Conservation (phyloP, 2,888 invertebrate species). For the Chaetoderma sp. region DNA sequence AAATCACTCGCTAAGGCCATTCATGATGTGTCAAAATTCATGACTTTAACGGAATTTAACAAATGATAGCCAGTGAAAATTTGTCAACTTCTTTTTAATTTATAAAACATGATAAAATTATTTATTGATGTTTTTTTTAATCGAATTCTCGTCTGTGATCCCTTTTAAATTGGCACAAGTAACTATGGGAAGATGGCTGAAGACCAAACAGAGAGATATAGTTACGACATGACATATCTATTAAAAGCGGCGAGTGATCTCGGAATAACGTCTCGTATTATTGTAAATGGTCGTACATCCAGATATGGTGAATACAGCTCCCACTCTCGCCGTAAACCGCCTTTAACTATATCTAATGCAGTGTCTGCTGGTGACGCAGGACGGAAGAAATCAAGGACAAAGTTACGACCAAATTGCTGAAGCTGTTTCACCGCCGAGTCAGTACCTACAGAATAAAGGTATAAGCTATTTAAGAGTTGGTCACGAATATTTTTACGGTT, state of each 20-base stretch:
- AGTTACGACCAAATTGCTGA: conserved; percentile 41
- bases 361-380: conserved; percentile 56
- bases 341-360: conserved; percentile 57
- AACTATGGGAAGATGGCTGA: background rate
- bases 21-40: too few relatives aligned
- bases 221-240: conserved; percentile 37
- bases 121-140: too few relatives aligned
- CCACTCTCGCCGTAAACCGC: conserved; percentile 46
- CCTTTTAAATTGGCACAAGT: too few relatives aligned
- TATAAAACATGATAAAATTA: too few relatives aligned
- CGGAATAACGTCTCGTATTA: conserved; percentile 49
- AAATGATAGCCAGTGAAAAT: too few relatives aligned
- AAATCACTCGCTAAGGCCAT: too few relatives aligned
- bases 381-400: conserved; percentile 38
- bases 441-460: conserved; percentile 47
- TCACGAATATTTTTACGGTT: too few relatives aligned
- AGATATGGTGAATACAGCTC: conserved; percentile 58
- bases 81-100: too few relatives aligned
- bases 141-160: too few relatives aligned
- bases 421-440: conserved; percentile 53
- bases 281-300: conserved; percentile 35
- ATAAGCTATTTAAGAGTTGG: background rate
- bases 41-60: too few relatives aligned
- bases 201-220: too few relatives aligned
- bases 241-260: conserved; percentile 37